phyloP scores from a whole-genome alignment of 2,888 invertebrate species.

The Mantis religiosa region DNA sequence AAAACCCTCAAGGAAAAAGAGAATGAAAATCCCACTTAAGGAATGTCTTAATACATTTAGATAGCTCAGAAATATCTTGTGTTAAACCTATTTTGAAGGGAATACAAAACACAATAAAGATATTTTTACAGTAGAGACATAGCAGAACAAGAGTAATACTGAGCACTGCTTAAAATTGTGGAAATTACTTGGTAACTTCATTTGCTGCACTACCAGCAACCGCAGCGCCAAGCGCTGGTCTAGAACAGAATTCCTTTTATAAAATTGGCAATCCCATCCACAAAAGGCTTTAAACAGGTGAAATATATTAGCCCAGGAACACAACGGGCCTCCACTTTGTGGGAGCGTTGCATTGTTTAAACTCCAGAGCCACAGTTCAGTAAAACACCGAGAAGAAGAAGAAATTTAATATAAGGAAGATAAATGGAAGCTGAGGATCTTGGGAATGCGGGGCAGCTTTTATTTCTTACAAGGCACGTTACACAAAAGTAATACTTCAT shows the following conservation, averaged over 20 bases:
- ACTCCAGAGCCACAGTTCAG: neutral
- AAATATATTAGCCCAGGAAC: neutral
- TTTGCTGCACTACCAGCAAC: neutral
- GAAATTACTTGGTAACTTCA: neutral
- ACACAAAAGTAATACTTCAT: neutral
- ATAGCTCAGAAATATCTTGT: too few relatives aligned
- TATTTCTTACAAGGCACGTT: neutral
- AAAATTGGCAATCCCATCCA: neutral
- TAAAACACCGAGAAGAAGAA: neutral
- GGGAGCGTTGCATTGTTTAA: neutral
- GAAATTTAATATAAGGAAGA: neutral
- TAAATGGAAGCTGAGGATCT: neutral
- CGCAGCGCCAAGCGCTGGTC: neutral
- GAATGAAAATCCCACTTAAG: too few relatives aligned
- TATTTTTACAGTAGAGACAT: neutral
- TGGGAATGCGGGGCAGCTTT: neutral
- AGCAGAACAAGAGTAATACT: neutral
- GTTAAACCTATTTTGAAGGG: too few relatives aligned
- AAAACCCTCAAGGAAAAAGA: too few relatives aligned
- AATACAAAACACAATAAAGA: too few relatives aligned
- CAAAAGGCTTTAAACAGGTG: neutral
- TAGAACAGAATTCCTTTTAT: neutral
- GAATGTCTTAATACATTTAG: too few relatives aligned
- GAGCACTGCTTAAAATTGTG: neutral
- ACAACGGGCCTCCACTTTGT: neutral